Evolutionary conservation across 1,140 invertebrate genomes (phyloP).

Genomic region (Drosophila oshimai): DNA sequence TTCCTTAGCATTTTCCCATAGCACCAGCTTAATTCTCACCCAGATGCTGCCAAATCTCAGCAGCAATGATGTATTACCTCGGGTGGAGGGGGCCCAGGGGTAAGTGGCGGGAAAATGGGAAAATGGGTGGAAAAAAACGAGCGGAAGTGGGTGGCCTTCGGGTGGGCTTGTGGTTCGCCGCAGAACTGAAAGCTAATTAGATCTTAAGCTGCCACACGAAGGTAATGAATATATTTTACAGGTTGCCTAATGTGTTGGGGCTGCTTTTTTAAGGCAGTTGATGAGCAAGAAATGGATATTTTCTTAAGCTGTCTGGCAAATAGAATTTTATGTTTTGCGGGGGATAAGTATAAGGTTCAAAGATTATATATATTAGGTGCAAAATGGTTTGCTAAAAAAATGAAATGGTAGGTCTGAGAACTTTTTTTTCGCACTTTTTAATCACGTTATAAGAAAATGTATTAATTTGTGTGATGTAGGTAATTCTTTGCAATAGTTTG

Average conservation of each 20-base stretch:
- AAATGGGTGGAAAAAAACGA: not conserved
- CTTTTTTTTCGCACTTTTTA: too few relatives aligned
- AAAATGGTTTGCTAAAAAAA: not conserved
- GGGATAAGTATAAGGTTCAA: not conserved
- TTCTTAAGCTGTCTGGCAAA: conserved; percentile 5
- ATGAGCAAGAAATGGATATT: conserved; percentile 20
- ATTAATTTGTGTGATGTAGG: too few relatives aligned
- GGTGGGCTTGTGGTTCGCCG: conserved; percentile 32
- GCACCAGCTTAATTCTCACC: conserved; percentile 17
- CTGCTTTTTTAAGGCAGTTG: not conserved
- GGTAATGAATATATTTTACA: conserved; percentile 53
- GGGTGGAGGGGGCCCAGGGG: not conserved
- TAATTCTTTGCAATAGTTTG: too few relatives aligned
- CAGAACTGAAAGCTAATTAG: conserved; percentile 74
- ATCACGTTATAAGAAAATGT: too few relatives aligned
- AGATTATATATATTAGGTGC: not conserved
- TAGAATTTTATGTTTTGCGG: not conserved
- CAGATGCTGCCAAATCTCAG: conserved; percentile 60
- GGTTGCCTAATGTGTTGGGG: conserved; percentile 13
- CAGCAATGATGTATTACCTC: conserved; percentile 69
- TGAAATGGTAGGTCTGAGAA: too few relatives aligned
- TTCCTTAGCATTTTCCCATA: not conserved
- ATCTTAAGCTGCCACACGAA: conserved; percentile 54
- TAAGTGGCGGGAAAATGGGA: not conserved
- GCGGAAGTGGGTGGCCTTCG: conserved; percentile 35